Evolutionary conservation across 2,888 invertebrate genomes (phyloP).

Genomic region (Furcula furcula): DNA sequence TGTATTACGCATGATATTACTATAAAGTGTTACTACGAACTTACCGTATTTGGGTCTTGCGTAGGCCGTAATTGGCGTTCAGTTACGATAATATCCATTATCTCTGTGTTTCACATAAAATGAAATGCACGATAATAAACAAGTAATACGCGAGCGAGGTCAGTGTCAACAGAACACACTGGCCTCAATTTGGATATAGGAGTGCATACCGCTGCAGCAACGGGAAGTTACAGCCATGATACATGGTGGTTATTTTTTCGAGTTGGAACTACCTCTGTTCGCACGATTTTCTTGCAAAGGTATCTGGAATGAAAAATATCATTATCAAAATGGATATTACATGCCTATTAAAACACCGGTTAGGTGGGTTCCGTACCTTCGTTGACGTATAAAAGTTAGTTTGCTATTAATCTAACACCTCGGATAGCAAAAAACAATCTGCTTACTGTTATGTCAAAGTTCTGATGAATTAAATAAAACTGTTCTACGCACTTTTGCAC

Average conservation of each 20-base stretch:
- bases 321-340: too few species aligned
- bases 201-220: neutral
- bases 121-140: neutral
- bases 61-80: constrained; percentile 19
- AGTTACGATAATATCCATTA: neutral
- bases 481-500: too few species aligned
- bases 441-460: too few species aligned
- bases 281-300: constrained; percentile 49
- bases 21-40: neutral
- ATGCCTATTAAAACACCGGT: too few species aligned
- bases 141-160: neutral
- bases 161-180: too few species aligned
- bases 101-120: neutral
- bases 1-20: neutral
- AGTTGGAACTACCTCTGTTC: constrained; percentile 34
- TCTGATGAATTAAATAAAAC: too few species aligned
- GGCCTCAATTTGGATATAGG: neutral
- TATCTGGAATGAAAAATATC: constrained; percentile 44
- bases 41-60: constrained; percentile 4
- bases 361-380: too few species aligned
- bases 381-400: too few species aligned
- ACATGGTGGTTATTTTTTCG: constrained; percentile 42
- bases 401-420: too few species aligned
- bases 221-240: neutral
- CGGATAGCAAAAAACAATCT: too few species aligned